Conservation (phyloP, 2,797 vertebrate genomes). For the Babyrousa celebensis region DNA sequence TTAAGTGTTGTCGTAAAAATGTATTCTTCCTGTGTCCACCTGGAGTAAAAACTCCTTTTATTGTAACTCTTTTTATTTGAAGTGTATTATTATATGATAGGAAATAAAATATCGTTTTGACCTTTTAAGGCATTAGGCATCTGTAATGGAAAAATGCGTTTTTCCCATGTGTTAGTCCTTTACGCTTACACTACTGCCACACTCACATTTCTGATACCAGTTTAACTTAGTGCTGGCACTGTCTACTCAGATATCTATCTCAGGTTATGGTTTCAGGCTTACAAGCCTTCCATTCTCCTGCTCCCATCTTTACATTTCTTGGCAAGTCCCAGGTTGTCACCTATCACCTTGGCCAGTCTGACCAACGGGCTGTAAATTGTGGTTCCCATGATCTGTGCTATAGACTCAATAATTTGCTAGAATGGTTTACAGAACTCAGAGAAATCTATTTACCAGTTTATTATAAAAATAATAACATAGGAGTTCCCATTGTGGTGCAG, state of each 20-base stretch:
- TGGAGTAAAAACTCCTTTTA: background rate
- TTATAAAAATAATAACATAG: background rate
- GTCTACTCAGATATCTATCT: background rate
- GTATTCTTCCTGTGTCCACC: background rate
- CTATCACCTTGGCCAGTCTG: background rate
- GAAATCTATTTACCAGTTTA: background rate
- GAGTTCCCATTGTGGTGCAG: too few relatives aligned
- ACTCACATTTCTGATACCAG: background rate
- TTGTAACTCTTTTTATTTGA: slow-evolving; percentile 42
- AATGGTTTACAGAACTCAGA: slow-evolving; percentile 19
- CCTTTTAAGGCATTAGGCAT: slow-evolving; percentile 39
- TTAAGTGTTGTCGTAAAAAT: slow-evolving; percentile 30
- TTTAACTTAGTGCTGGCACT: background rate
- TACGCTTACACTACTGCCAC: background rate
- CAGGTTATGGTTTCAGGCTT: background rate
- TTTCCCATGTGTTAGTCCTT: background rate
- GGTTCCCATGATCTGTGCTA: background rate
- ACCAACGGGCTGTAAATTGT: background rate
- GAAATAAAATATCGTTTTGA: slow-evolving; percentile 27
- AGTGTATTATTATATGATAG: slow-evolving; percentile 63
- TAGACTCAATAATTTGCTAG: background rate
- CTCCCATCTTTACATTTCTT: background rate
- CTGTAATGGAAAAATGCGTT: background rate
- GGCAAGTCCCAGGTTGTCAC: background rate
- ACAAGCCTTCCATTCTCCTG: background rate